Evolutionary conservation across 2,888 invertebrate species (phyloP).

Genomic region (Agonopterix alstromeriana): DNA sequence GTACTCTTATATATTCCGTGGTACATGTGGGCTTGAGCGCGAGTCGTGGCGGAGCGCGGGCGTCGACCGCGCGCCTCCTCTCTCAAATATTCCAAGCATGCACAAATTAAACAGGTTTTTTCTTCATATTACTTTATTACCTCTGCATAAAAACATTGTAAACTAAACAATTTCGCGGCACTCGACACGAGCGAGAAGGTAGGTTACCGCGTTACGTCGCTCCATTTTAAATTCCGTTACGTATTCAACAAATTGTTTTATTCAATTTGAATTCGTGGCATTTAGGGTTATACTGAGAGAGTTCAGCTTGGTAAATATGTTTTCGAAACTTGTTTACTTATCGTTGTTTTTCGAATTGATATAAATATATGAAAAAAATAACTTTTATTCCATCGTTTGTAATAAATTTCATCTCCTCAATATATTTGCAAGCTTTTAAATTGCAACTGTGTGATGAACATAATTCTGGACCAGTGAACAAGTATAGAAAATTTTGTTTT

Average conservation of each 20-base stretch:
- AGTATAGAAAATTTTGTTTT: too few species aligned
- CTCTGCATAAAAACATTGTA: slow-evolving; percentile 62
- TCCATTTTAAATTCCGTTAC: slow-evolving; percentile 14
- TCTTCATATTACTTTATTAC: slow-evolving; percentile 60
- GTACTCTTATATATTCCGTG: not conserved
- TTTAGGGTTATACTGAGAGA: not conserved
- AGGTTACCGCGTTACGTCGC: slow-evolving; percentile 10
- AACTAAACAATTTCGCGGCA: slow-evolving; percentile 29
- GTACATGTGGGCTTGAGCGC: slow-evolving; percentile 12
- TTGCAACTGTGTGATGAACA: too few species aligned
- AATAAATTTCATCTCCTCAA: too few species aligned
- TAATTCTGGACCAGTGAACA: too few species aligned
- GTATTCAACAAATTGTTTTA: slow-evolving; percentile 9
- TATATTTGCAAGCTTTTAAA: too few species aligned
- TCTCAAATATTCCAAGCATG: slow-evolving; percentile 74
- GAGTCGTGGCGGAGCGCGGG: slow-evolving; percentile 36
- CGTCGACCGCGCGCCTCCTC: slow-evolving; percentile 68
- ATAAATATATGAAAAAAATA: not conserved
- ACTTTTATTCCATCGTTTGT: too few species aligned
- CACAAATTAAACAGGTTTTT: slow-evolving; percentile 74
- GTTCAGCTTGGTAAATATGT: not conserved
- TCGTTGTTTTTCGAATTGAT: not conserved
- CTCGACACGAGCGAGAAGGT: slow-evolving; percentile 8
- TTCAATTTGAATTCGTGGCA: slow-evolving; percentile 1
- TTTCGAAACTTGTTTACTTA: not conserved